A percentile compares a stretch with the other conserved stretches of the same genome.
phyloP scores from a whole-genome alignment of 2,797 vertebrate genomes.

The Ptychadena robeensis region DNA sequence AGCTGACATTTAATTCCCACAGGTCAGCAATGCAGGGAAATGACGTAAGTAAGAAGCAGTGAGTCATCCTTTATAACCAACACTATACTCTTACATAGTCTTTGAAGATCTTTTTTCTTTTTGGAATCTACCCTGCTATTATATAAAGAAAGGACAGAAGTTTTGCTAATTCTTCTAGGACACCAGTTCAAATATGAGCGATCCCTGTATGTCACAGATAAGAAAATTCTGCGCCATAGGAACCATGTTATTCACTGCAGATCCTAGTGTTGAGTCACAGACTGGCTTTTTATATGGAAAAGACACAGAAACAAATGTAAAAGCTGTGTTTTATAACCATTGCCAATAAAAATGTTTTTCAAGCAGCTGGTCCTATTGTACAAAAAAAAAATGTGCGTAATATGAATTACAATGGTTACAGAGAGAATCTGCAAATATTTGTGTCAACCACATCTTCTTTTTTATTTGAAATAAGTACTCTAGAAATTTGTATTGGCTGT shows the following conservation, averaged over 20 bases:
- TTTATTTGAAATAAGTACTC: background rate
- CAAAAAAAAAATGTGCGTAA: background rate
- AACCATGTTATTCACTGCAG: background rate
- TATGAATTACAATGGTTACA: background rate
- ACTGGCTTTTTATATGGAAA: background rate
- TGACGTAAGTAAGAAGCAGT: background rate
- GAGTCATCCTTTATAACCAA: background rate
- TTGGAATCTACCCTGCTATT: background rate
- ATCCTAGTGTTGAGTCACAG: background rate
- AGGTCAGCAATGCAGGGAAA: constrained; percentile 6
- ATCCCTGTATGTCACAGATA: background rate
- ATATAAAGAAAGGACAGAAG: background rate
- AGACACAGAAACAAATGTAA: background rate
- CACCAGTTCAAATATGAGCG: background rate
- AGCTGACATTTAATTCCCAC: background rate
- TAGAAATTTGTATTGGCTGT: background rate
- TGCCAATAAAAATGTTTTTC: background rate
- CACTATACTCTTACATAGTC: background rate
- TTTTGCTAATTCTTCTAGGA: background rate
- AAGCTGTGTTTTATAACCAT: too few relatives aligned
- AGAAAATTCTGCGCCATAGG: background rate
- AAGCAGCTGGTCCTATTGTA: too few relatives aligned
- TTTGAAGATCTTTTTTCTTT: constrained; percentile 1
- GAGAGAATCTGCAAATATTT: background rate
- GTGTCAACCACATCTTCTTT: background rate